Evolutionary conservation across 2,888 invertebrate species (phyloP), one percentile per base, ranked within the genome.

Genomic region (Drosophila buzzatii): DNA sequence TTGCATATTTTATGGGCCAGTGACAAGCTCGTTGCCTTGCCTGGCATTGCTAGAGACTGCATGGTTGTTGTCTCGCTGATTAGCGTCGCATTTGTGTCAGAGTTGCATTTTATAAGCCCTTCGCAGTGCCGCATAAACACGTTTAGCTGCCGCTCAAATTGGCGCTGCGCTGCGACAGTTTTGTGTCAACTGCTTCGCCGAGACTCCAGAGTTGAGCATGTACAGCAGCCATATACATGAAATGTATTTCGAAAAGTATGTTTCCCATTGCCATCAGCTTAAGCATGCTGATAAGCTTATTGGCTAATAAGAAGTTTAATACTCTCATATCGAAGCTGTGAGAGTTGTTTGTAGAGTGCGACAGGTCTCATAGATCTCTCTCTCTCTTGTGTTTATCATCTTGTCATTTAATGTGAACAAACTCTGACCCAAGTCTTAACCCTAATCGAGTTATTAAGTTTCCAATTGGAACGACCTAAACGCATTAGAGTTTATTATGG

Each of bases 1-100:
- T 68, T 87, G 87, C 86, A 89, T 89, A 80, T 74, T 77, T 89
- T 77, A 83, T 85, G 83, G 68, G 49, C 59, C 51, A 47, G 52
- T 55, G 76, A 71, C 58, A 79, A 76, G 76, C 67, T 58, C 64
- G 47, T 64, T 45, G 52, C 71, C 56, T 59, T 20, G 44, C 39
- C 39, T 23, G 53, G 77, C 5, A 59, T 66, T 18, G 42, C 27
- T 20, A 31, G 14, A 16, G 49, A 9, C 20, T n/a, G 27, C 16
- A 3, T n/a, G 16, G 27, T 10, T 41, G 31, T n/a, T 53, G 47
- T 45, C 33, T 55, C 49, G 49, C 69, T 85, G 82, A 88, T 85
- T 85, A 88, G 89, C 80, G 67, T 68, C 73, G 66, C 73, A 73
- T 79, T 79, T 81, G 59, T 73, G 73, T 62, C 64, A 53, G 14